phyloP scores from a whole-genome alignment of 2,113 vertebrate species.

The Notothenia rossii region DNA sequence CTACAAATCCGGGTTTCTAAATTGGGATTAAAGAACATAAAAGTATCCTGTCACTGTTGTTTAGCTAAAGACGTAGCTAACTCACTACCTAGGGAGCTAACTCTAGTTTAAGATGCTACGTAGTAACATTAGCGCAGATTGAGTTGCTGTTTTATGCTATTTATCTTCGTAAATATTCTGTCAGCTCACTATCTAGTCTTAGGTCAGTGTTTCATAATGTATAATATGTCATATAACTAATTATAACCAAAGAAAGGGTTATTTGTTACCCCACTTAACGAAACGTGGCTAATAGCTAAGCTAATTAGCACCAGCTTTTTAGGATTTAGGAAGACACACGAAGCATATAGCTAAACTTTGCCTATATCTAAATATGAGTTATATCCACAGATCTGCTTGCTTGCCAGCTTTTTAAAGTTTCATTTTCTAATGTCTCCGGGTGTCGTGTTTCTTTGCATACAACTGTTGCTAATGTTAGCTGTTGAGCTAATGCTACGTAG shows the following conservation, averaged over 20 bases:
- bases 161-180: not conserved
- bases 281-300: slow-evolving; percentile 50
- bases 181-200: not conserved
- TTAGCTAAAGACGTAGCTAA: slow-evolving; percentile 47
- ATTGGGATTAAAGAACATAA: slow-evolving; percentile 33
- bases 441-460: not conserved
- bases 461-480: not conserved
- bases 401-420: not conserved
- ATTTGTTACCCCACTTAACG: slow-evolving; percentile 40
- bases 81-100: slow-evolving; percentile 46
- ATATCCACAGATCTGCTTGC: not conserved
- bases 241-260: not conserved
- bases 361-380: not conserved
- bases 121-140: slow-evolving; percentile 2
- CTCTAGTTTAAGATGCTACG: slow-evolving; percentile 33
- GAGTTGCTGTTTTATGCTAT: not conserved
- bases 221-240: not conserved
- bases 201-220: fast-evolving
- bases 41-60: slow-evolving; percentile 56
- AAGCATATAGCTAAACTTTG: not conserved
- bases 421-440: not conserved
- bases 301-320: slow-evolving; percentile 26
- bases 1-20: not conserved
- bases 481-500: not conserved
- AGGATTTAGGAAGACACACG: not conserved